Evolutionary conservation across 2,113 vertebrate genomes (phyloP).

Genomic region (Corvus moneduloides): DNA sequence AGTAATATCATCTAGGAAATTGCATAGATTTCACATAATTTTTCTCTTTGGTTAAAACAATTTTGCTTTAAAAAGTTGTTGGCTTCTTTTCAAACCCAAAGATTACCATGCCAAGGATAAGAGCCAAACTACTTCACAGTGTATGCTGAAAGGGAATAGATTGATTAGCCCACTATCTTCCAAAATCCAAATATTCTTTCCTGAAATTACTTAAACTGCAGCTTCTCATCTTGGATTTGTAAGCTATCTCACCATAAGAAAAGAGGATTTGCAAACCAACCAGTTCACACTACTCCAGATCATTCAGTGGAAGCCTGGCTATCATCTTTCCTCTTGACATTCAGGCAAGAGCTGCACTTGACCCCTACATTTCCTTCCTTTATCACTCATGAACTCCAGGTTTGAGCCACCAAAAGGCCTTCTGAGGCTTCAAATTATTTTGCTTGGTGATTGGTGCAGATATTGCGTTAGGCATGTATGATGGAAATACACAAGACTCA

Average conservation of each 20-base stretch:
- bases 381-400: background rate
- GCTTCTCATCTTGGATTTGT: background rate
- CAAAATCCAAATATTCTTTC: background rate
- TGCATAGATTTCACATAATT: background rate
- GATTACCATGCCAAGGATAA: background rate
- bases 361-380: background rate
- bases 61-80: background rate
- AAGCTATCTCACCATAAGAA: background rate
- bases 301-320: background rate
- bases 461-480: background rate
- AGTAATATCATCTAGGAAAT: background rate
- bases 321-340: background rate
- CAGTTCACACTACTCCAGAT: background rate
- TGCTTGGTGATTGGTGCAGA: background rate
- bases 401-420: background rate
- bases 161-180: background rate
- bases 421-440: background rate
- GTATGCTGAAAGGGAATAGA: background rate
- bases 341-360: background rate
- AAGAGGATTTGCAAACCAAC: background rate
- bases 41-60: background rate
- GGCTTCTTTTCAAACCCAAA: background rate
- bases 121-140: background rate
- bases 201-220: background rate
- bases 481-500: background rate